Evolutionary conservation across 2,113 vertebrate species (phyloP).

Genomic region (Heterotis niloticus): DNA sequence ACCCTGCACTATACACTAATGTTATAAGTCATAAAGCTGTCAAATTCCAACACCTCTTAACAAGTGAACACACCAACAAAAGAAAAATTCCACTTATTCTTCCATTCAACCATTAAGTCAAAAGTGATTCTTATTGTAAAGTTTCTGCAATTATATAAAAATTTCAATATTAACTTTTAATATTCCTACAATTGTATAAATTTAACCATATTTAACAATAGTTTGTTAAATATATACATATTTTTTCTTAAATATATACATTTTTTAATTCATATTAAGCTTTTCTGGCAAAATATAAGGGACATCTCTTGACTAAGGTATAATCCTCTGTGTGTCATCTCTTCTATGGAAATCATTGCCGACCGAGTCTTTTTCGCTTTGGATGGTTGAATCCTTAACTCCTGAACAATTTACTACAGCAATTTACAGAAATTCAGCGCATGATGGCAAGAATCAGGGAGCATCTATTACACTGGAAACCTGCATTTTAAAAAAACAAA

Average conservation of each 20-base stretch:
- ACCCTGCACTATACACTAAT: conserved; percentile 60
- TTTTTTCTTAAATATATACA: too few relatives aligned
- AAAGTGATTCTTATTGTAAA: background rate
- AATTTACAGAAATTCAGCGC: conserved; percentile 39
- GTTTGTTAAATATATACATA: too few relatives aligned
- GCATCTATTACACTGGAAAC: conserved; percentile 25
- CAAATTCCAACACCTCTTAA: background rate
- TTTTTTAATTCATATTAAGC: too few relatives aligned
- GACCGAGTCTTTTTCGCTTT: conserved; percentile 30
- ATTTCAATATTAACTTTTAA: too few relatives aligned
- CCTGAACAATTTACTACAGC: conserved; percentile 48
- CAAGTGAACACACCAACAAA: background rate
- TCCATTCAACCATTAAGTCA: background rate
- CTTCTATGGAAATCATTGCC: conserved; percentile 33
- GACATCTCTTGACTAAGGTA: background rate
- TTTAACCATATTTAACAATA: too few relatives aligned
- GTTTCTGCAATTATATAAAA: too few relatives aligned
- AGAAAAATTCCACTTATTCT: too few relatives aligned
- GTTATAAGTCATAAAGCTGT: conserved; percentile 34
- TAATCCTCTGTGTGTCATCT: background rate
- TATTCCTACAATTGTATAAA: too few relatives aligned
- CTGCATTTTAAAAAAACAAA: too few relatives aligned
- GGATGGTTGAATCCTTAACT: conserved; percentile 38
- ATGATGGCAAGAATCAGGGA: conserved; percentile 22
- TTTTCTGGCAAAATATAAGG: background rate